Conservation (phyloP, 2,797 vertebrate species). For the Silurus aristotelis region DNA sequence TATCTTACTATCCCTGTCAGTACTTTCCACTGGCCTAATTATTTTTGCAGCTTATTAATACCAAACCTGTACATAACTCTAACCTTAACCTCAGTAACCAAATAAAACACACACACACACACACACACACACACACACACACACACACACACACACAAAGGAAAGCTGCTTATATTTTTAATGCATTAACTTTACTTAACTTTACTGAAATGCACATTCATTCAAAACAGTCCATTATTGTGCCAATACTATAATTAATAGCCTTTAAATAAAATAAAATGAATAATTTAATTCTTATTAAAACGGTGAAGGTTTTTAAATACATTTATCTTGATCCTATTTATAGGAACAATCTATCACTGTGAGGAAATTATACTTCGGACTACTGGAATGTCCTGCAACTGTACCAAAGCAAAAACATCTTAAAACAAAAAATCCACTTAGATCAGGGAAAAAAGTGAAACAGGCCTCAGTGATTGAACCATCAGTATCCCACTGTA, state of each 20-base stretch:
- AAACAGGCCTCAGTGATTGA: neutral
- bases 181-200: too few species aligned
- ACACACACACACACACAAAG: neutral
- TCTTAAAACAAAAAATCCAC: neutral
- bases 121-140: too few species aligned
- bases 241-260: too few species aligned
- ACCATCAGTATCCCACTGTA: constrained; percentile 37
- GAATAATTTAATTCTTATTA: neutral
- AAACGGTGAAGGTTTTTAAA: neutral
- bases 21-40: neutral
- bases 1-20: neutral
- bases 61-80: too few species aligned
- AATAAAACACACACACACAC: neutral
- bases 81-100: neutral
- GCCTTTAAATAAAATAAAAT: too few species aligned
- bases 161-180: neutral
- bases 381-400: neutral
- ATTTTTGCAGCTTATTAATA: neutral
- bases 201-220: too few species aligned
- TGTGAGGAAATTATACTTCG: neutral
- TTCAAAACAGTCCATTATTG: too few species aligned
- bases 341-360: neutral
- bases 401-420: neutral
- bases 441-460: neutral
- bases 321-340: too few species aligned